Base-by-base conservation (phyloP, 2,113 vertebrate genomes). In the Urocolius indicus region DNA sequence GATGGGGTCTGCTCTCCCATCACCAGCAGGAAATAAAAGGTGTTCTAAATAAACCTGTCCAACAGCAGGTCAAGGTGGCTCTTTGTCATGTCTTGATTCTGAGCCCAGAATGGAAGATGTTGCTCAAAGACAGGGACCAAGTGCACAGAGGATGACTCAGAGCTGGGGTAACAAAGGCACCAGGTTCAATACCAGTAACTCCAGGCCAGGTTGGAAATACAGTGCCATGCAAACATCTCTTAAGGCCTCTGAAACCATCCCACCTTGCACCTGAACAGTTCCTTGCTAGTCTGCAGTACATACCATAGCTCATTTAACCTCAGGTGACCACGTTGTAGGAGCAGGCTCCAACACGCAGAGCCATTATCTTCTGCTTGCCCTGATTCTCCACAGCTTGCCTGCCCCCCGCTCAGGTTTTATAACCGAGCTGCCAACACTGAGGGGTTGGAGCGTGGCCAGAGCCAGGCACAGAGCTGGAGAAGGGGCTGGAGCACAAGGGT, bases 31-130 rank as follows among this genome's bases (percentile, higher is more conserved):
- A 91, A 90, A 76, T 90, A 68, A 57, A 90, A 79, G 46, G 76
- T 6, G 30, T 81, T 96, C 63, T 81, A 61, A 97, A 97, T 96
- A 97, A 97, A 97, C 90, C 90, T 91, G 92, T 97, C 65, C 92
- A 93, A 97, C 90, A 96, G 96, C 95, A 97, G 92, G 94, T 80
- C 83, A 92, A 46, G 74, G 45, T 88, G 89, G 63, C 58, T 96
- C 62, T 68, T 92, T 76, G 61, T 11, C 17, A 18, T 54, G 62
- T 76, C 46, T 46, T 63, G 68, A 59, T 58, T 61, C 16, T 29
- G 27, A 30, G 41, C 63, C 58, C 62, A 57, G 74, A 83, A 43
- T 11, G 32, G 54, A 78, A 66, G 58, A 46, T 5, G 16, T 23
- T 15, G 5, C 62, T 46, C 71, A 79, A 34, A 87, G 30, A 18